Conservation (phyloP, 2,888 invertebrate species). For the Hypselothyrea guttata region DNA sequence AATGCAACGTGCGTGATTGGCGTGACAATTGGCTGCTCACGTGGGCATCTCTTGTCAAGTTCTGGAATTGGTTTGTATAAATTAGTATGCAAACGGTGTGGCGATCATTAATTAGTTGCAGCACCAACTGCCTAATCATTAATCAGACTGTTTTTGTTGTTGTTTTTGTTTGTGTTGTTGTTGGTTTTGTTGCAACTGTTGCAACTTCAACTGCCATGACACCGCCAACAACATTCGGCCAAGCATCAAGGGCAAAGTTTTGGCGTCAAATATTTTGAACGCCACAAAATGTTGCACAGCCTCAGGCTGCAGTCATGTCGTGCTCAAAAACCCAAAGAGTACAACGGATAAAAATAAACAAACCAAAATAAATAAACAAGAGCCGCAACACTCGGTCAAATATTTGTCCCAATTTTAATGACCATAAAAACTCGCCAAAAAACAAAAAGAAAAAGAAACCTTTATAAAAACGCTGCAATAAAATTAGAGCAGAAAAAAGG, state of each 20-base stretch:
- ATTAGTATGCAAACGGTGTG: constrained; percentile 61
- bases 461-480: constrained; percentile 10
- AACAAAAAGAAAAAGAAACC: constrained; percentile 16
- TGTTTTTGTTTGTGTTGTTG: constrained; percentile 26
- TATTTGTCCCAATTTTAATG: constrained; percentile 79
- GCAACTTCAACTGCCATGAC: constrained; percentile 35
- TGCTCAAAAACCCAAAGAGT: constrained; percentile 39
- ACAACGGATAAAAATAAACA: constrained; percentile 19
- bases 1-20: constrained; percentile 9
- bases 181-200: constrained; percentile 3
- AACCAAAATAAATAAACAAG: constrained; percentile 32
- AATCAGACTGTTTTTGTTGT: constrained; percentile 48
- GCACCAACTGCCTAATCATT: constrained; percentile 57
- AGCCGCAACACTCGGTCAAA: constrained; percentile 59
- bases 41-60: constrained; percentile 34
- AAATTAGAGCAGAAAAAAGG: constrained; percentile 35
- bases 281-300: constrained; percentile 47
- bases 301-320: constrained; percentile 52
- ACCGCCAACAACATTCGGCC: constrained; percentile 13
- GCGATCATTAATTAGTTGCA: constrained; percentile 67
- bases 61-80: constrained; percentile 47
- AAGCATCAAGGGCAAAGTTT: constrained; percentile 63
- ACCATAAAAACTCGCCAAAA: constrained; percentile 58
- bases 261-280: constrained; percentile 46
- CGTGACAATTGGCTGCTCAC: constrained; percentile 24